Percentiles rank a stretch among this genome's conserved stretches.
Conservation (phyloP, 2,113 vertebrate species). For the Ageneiosus marmoratus region DNA sequence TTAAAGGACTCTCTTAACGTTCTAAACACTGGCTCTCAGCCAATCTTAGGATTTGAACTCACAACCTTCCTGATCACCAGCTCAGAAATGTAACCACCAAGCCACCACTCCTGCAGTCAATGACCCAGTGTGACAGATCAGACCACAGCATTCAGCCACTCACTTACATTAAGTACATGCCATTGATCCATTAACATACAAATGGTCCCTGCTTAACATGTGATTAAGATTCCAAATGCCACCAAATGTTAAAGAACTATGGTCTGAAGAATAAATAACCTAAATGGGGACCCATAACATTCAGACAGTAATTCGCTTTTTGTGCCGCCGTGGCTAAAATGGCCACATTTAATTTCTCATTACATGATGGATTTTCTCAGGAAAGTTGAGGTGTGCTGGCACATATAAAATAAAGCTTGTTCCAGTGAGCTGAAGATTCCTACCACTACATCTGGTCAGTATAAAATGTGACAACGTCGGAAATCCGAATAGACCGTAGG, state of each 20-base stretch:
- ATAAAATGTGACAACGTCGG: slow-evolving; percentile 42
- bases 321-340: slow-evolving; percentile 63
- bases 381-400: slow-evolving; percentile 59
- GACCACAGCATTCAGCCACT: slow-evolving; percentile 59
- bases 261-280: slow-evolving; percentile 72
- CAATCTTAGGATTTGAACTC: slow-evolving; percentile 18
- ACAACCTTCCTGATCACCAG: neutral
- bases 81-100: slow-evolving; percentile 1
- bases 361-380: slow-evolving; percentile 48
- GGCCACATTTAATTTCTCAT: slow-evolving; percentile 64
- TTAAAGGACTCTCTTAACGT: neutral
- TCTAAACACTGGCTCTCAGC: neutral
- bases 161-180: slow-evolving; percentile 68
- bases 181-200: slow-evolving; percentile 77
- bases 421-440: slow-evolving; percentile 40
- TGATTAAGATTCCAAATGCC: slow-evolving; percentile 72
- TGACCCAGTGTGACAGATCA: slow-evolving; percentile 50
- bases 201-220: slow-evolving; percentile 72
- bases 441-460: slow-evolving; percentile 41
- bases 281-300: slow-evolving; percentile 56
- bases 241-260: slow-evolving; percentile 76
- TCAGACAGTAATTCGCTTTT: slow-evolving; percentile 59
- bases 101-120: slow-evolving; percentile 45
- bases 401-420: slow-evolving; percentile 42
- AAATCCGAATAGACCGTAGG: slow-evolving; percentile 41